Evolutionary conservation across 1,140 invertebrate species (phyloP).

Genomic region (Philotrypesis tridentata): DNA sequence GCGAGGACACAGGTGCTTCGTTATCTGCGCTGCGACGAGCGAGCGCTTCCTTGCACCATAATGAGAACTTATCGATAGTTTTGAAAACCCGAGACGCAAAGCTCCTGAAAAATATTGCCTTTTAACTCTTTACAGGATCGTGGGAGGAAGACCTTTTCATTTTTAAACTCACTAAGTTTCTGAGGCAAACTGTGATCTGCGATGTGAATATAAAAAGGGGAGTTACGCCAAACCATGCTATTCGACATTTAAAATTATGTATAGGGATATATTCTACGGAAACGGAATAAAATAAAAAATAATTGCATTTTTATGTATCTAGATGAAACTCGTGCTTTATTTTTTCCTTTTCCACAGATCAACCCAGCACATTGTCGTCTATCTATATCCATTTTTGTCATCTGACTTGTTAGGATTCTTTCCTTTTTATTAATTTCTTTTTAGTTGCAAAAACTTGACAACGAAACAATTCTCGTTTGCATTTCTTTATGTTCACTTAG

Average conservation of each 20-base stretch:
- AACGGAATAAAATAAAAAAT: neutral
- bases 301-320: neutral
- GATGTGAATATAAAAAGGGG: too few species aligned
- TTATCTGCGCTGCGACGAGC: too few species aligned
- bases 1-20: too few species aligned
- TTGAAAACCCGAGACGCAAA: too few species aligned
- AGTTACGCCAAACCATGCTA: too few species aligned
- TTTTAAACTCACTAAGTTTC: too few species aligned
- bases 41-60: too few species aligned
- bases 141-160: too few species aligned
- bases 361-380: slow-evolving; percentile 7
- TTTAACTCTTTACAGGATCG: too few species aligned
- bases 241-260: neutral
- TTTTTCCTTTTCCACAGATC: slow-evolving; percentile 6
- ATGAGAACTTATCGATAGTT: too few species aligned
- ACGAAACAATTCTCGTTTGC: slow-evolving; percentile 18
- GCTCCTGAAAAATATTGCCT: too few species aligned
- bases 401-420: neutral
- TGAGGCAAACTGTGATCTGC: too few species aligned
- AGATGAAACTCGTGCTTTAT: slow-evolving; percentile 40
- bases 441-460: slow-evolving; percentile 16
- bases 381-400: neutral
- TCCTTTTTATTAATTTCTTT: slow-evolving; percentile 1
- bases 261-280: neutral
- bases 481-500: neutral